A percentile compares a stretch with the other conserved stretches of the same genome.
phyloP scores from a whole-genome alignment of 1,140 invertebrate species.

The Atta cephalotes region DNA sequence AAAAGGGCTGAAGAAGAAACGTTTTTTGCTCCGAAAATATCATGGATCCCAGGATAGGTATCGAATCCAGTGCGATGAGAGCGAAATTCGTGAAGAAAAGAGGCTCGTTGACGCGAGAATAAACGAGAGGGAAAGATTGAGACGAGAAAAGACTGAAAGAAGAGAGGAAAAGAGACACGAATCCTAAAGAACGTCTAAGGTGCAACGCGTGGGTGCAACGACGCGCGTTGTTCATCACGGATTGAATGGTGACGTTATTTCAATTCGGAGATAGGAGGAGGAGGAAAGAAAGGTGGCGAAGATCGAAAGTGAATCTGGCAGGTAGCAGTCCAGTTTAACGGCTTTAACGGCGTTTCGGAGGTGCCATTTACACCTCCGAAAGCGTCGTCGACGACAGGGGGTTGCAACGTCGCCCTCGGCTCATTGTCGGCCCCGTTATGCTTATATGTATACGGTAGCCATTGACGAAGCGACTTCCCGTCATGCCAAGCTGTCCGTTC shows the following conservation, averaged over 20 bases:
- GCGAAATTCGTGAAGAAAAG: slow-evolving; percentile 28
- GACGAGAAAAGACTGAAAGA: neutral
- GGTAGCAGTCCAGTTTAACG: slow-evolving; percentile 67
- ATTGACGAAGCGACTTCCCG: slow-evolving; percentile 78
- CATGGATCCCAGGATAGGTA: neutral
- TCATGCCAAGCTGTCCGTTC: slow-evolving; percentile 74
- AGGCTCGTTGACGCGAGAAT: slow-evolving; percentile 43
- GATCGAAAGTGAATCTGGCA: slow-evolving; percentile 66
- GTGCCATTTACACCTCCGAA: slow-evolving; percentile 75
- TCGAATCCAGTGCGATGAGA: neutral
- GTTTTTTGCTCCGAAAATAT: neutral
- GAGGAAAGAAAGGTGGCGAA: slow-evolving; percentile 3
- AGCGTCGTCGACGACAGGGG: slow-evolving; percentile 65
- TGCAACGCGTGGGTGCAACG: slow-evolving; percentile 37
- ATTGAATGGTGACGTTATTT: slow-evolving; percentile 68
- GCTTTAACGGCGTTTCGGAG: slow-evolving; percentile 61
- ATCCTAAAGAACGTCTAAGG: slow-evolving; percentile 52
- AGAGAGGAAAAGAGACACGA: neutral
- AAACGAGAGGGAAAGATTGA: slow-evolving; percentile 14
- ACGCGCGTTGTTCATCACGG: slow-evolving; percentile 28
- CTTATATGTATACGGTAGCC: slow-evolving; percentile 56
- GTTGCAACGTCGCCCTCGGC: slow-evolving; percentile 19
- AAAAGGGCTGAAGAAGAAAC: neutral
- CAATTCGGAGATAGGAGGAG: slow-evolving; percentile 32
- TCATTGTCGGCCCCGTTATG: slow-evolving; percentile 63